A percentile compares a stretch with the other conserved stretches of the same genome.
Conservation (phyloP, 2,113 vertebrate genomes). For the Promerops cafer region DNA sequence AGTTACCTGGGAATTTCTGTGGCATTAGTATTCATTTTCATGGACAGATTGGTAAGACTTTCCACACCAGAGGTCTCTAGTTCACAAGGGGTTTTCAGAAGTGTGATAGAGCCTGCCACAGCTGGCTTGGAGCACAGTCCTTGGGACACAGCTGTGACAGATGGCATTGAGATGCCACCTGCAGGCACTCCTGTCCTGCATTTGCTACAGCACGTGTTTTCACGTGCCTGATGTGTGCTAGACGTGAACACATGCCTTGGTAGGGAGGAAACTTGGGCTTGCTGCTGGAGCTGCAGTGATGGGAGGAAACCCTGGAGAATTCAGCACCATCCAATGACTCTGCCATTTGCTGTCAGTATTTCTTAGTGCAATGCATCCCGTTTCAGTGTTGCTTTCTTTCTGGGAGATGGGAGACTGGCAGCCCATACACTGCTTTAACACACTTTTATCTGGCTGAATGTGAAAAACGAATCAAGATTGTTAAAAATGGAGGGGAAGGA, state of each 20-base stretch:
- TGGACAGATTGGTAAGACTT: neutral
- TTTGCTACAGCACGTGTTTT: neutral
- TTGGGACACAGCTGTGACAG: neutral
- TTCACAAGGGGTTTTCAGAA: neutral
- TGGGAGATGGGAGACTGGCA: neutral
- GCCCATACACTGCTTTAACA: neutral
- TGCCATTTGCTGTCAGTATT: neutral
- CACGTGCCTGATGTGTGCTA: accelerated
- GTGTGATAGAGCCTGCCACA: neutral
- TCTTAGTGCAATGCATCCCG: neutral
- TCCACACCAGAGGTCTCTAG: neutral
- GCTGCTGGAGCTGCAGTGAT: neutral
- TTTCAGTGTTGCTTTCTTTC: neutral
- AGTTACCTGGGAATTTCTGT: neutral
- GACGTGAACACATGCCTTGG: accelerated
- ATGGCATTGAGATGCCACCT: neutral
- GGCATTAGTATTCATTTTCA: neutral
- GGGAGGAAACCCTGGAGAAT: neutral
- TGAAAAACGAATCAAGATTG: neutral
- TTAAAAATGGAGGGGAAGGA: neutral
- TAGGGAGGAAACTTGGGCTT: neutral
- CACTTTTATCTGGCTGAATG: neutral
- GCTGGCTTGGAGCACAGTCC: neutral
- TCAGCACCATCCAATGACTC: neutral
- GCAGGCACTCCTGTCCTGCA: neutral